Conservation (phyloP, 2,113 vertebrate species). For the Coregonus clupeaformis region DNA sequence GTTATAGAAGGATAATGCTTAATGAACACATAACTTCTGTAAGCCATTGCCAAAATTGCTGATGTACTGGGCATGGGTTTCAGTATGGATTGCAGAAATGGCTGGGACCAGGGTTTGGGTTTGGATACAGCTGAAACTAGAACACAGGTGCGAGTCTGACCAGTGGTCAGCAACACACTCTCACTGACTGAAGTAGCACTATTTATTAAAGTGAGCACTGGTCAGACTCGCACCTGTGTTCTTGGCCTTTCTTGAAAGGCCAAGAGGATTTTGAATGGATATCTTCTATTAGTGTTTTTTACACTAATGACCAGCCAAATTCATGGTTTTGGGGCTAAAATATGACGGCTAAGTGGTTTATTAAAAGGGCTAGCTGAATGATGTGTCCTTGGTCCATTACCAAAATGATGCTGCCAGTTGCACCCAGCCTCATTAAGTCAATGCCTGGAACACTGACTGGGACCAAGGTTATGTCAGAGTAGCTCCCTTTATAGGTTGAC, state of each 20-base stretch:
- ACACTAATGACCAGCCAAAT: not conserved
- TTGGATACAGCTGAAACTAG: not conserved
- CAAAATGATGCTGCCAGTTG: slow-evolving; percentile 12
- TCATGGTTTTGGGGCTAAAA: not conserved
- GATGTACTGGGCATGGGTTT: not conserved
- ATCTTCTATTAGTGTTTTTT: not conserved
- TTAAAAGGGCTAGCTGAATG: not conserved
- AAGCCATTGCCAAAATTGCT: not conserved
- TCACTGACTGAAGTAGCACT: not conserved
- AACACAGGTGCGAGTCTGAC: not conserved
- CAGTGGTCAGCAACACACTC: not conserved
- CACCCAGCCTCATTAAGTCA: slow-evolving; percentile 45
- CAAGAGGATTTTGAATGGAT: not conserved
- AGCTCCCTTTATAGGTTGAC: slow-evolving; percentile 28
- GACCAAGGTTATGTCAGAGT: slow-evolving; percentile 17
- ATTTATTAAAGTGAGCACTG: not conserved
- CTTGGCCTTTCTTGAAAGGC: too few species aligned
- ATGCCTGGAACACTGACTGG: slow-evolving; percentile 25
- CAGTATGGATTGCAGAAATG: not conserved
- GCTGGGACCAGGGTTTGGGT: not conserved
- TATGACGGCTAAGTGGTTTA: not conserved
- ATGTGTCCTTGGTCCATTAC: slow-evolving; percentile 33
- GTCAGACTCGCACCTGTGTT: too few species aligned
- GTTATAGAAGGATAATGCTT: not conserved
- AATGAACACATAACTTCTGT: not conserved